Evolutionary conservation across 64 coral and sea anemone species (phyloP).

Genomic region (Stylophora pistillata): DNA sequence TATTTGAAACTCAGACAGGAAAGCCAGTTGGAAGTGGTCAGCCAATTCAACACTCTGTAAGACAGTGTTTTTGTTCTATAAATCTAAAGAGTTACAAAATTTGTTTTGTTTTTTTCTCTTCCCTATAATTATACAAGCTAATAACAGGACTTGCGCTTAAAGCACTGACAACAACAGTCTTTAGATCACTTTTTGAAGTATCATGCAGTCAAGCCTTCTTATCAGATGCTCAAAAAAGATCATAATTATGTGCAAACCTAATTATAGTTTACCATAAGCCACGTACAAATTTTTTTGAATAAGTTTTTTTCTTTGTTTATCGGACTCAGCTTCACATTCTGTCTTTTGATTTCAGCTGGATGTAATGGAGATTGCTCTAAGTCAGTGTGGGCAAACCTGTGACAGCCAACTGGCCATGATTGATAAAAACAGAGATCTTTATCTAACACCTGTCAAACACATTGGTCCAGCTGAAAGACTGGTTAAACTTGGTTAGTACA

Average conservation of each 20-base stretch:
- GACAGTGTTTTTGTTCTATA: neutral
- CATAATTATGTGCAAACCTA: no score
- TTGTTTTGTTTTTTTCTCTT: no score
- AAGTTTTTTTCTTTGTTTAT: neutral
- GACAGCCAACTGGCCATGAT: constrained; percentile 88
- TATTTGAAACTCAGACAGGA: constrained; percentile 89
- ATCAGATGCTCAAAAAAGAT: no score
- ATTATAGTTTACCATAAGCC: no score
- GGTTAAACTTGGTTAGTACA: constrained; percentile 75
- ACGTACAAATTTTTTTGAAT: neutral
- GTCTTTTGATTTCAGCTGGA: constrained; percentile 74
- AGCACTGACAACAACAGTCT: no score
- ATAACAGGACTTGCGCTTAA: no score
- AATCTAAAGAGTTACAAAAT: neutral
- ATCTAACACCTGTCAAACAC: constrained; percentile 87
- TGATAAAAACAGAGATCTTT: constrained; percentile 97
- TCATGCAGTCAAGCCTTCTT: no score
- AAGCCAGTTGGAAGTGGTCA: constrained; percentile 88
- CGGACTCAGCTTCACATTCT: neutral
- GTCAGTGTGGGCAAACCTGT: constrained; percentile 78
- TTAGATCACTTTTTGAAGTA: no score
- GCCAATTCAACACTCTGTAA: constrained; percentile 82
- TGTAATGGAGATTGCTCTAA: constrained; percentile 90
- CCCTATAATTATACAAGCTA: no score
- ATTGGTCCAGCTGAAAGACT: constrained; percentile 90